These are phyloP conservation scores for Nomada ferruginata DNA, from an alignment of 2,888 invertebrate species.

Conservation along the genomic window DNA sequence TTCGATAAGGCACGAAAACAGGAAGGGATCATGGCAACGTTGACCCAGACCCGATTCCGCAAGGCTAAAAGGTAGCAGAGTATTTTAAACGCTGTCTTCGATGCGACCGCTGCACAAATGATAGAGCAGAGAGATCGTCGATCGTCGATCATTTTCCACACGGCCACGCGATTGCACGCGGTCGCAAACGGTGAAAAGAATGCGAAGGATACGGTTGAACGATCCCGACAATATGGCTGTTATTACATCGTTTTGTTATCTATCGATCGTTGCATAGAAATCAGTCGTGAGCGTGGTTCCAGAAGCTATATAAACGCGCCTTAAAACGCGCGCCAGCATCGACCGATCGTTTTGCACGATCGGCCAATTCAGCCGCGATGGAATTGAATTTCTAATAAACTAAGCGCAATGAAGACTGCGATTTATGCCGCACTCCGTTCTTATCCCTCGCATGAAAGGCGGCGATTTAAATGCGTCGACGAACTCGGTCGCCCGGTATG, in stretches of 20 bases:
- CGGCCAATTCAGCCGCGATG: constrained; percentile 50
- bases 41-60: constrained; percentile 61
- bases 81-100: constrained; percentile 3
- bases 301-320: constrained; percentile 59
- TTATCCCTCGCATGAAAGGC: not conserved
- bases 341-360: constrained; percentile 43
- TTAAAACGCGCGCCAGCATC: constrained; percentile 42
- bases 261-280: constrained; percentile 56
- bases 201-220: constrained; percentile 66
- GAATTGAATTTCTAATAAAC: constrained; percentile 61
- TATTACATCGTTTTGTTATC: constrained; percentile 69
- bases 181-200: constrained; percentile 51
- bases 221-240: constrained; percentile 60
- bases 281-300: constrained; percentile 37
- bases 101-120: not conserved
- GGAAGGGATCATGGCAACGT: constrained; percentile 54
- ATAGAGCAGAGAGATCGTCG: not conserved
- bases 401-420: constrained; percentile 61
- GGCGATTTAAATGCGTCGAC: constrained; percentile 33
- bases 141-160: constrained; percentile 44
- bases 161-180: constrained; percentile 50
- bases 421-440: constrained; percentile 53
- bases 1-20: constrained; percentile 62
- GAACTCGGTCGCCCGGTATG: constrained; percentile 29
- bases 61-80: not conserved